A percentile compares a stretch with the other conserved stretches of the same genome.
Evolutionary conservation across 2,888 invertebrate species (phyloP).

Genomic region (Ferdinandea cuprea): DNA sequence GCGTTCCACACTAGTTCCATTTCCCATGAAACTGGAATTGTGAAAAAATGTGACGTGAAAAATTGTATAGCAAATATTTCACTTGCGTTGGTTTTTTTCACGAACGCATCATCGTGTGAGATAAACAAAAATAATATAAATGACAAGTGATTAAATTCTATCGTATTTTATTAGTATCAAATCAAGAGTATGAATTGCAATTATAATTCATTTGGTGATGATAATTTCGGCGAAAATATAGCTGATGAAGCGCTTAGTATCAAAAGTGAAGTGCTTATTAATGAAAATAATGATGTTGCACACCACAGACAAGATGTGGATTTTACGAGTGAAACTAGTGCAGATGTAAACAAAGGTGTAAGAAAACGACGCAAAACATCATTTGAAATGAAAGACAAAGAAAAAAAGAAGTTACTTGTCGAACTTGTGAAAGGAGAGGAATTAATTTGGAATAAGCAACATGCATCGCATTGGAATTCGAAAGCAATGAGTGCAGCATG

Average conservation of each 20-base stretch:
- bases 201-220: not conserved
- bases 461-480: not conserved
- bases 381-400: not conserved
- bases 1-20: not conserved
- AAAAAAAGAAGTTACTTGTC: not conserved
- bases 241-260: not conserved
- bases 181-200: not conserved
- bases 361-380: not conserved
- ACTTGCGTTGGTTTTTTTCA: not conserved
- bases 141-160: too few relatives aligned
- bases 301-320: not conserved
- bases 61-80: not conserved
- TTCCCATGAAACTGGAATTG: constrained; percentile 2
- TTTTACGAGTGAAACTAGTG: too few relatives aligned
- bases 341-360: not conserved
- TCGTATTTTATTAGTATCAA: not conserved
- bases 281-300: not conserved
- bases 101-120: not conserved
- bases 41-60: not conserved
- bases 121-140: not conserved
- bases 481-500: not conserved
- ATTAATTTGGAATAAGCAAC: not conserved
- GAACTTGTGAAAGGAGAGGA: not conserved
- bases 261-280: not conserved
- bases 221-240: not conserved